Conservation (phyloP, 2,888 invertebrate species). For the Eupithecia tripunctaria region DNA sequence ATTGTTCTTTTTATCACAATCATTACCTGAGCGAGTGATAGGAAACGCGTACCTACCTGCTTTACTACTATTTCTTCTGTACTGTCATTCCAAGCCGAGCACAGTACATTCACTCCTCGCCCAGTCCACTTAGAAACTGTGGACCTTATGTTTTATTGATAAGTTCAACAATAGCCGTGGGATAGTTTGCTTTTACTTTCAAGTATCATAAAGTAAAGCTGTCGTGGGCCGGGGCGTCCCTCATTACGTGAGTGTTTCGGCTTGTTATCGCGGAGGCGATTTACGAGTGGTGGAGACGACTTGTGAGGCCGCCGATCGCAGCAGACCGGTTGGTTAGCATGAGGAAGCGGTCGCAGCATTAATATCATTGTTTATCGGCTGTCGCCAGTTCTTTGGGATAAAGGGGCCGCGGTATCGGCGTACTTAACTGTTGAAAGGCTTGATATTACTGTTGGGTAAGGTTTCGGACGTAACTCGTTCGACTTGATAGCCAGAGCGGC, state of each 20-base stretch:
- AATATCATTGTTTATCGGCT: slow-evolving; percentile 42
- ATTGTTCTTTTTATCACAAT: slow-evolving; percentile 9
- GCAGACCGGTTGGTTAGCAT: slow-evolving; percentile 51
- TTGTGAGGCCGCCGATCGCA: slow-evolving; percentile 26
- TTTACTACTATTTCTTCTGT: slow-evolving; percentile 9
- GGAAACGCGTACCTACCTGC: background rate
- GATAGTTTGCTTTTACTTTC: slow-evolving; percentile 39
- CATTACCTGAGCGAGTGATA: slow-evolving; percentile 7
- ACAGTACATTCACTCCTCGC: slow-evolving; percentile 49
- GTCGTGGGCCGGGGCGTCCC: slow-evolving; percentile 52
- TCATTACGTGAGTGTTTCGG: slow-evolving; percentile 45
- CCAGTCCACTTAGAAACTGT: slow-evolving; percentile 40
- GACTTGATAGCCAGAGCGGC: slow-evolving; percentile 32
- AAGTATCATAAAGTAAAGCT: slow-evolving; percentile 48
- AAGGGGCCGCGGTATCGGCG: slow-evolving; percentile 34
- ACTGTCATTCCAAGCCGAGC: slow-evolving; percentile 15
- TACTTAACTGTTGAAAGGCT: slow-evolving; percentile 30
- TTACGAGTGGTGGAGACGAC: slow-evolving; percentile 34
- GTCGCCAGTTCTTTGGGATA: slow-evolving; percentile 38
- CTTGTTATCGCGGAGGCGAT: slow-evolving; percentile 51
- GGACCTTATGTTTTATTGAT: slow-evolving; percentile 45
- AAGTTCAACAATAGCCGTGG: slow-evolving; percentile 33
- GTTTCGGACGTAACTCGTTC: slow-evolving; percentile 32
- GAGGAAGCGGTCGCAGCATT: slow-evolving; percentile 50
- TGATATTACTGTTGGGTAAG: slow-evolving; percentile 34